phyloP scores from a whole-genome alignment of 2,113 vertebrate genomes.

The Chaetura pelagica region DNA sequence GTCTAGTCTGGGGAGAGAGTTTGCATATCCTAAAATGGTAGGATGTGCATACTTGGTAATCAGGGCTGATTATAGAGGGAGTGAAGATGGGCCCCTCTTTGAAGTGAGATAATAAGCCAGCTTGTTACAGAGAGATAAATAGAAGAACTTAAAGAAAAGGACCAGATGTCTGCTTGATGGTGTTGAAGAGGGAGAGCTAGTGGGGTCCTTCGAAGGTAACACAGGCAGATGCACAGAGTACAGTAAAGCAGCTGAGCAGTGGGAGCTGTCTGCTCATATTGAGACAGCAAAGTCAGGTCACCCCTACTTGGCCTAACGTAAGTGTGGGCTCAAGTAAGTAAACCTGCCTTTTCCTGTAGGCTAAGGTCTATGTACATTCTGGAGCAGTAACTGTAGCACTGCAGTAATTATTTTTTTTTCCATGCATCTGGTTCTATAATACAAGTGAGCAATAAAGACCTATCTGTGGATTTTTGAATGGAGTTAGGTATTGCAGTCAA shows the following conservation, averaged over 20 bases:
- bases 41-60: constrained; percentile 28
- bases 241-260: not conserved
- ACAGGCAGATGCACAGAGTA: not conserved
- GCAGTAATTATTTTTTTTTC: not conserved
- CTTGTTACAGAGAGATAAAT: constrained; percentile 43
- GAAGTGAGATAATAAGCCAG: constrained; percentile 58
- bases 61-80: constrained; percentile 52
- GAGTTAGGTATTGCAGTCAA: not conserved
- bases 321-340: not conserved
- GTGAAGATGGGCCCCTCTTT: constrained; percentile 36
- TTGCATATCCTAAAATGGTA: constrained; percentile 45
- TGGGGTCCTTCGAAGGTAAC: not conserved
- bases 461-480: not conserved
- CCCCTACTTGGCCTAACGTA: not conserved
- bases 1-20: constrained; percentile 12
- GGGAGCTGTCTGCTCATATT: not conserved
- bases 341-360: not conserved
- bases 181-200: not conserved
- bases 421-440: not conserved
- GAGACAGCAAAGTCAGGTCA: not conserved
- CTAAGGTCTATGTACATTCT: not conserved
- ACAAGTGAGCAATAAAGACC: not conserved
- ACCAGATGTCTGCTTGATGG: constrained; percentile 42
- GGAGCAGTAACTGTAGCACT: not conserved
- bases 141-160: constrained; percentile 37